Evolutionary conservation across 64 coral and sea anemone genomes (phyloP), one percentile per base, ranked within the genome.

Genomic region (Dendrophyllia cribrosa): DNA sequence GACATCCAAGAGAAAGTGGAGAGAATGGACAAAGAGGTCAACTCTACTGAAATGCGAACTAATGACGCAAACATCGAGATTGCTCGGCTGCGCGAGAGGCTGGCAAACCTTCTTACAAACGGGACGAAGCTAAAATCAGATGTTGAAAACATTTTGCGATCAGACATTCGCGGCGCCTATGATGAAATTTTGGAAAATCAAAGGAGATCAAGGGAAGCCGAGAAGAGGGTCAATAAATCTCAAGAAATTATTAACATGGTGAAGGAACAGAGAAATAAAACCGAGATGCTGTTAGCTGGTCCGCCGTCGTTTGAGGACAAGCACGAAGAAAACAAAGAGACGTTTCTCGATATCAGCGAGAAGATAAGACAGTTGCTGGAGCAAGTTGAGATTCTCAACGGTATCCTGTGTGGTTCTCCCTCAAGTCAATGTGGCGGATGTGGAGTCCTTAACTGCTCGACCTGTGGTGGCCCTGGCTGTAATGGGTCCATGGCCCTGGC

Each of bases 381-480:
- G 3, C 81, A 97, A 15, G 89, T 88, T 2, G 88, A 91, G 5
- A 74, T 53, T 75, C 75, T 97, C 12, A 97, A 92, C 26, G 95
- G 78, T 19, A 79, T 97, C 23, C 58, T 97, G 4, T 97, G 95
- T 81, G 95, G 95, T 47, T 68, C 74, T 44, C 95, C 95, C 60
- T 76, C 78, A 44, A 85, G 90, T 58, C 85, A 87, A 67, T 97
- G 95, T 88, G 95, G 95, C 5, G 86, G 87, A 14, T 97, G 95
- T 61, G 79, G 74, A 58, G 91, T 72, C 5, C 74, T 64, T 51
- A 88, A 91, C 17, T 97, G 95, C 70, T 82, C 90, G 16, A 75
- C 73, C 20, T 97, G 95, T 87, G 95, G 95, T 58, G 95, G 95
- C 4, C 95, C 88, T 4, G 95, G 91, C 4, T 97, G 95, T 88